A percentile compares a stretch with the other conserved stretches of the same genome.
These are phyloP conservation scores for Deilephila porcellus DNA, from an alignment of 2,888 invertebrate species.

Conservation along the genomic window DNA sequence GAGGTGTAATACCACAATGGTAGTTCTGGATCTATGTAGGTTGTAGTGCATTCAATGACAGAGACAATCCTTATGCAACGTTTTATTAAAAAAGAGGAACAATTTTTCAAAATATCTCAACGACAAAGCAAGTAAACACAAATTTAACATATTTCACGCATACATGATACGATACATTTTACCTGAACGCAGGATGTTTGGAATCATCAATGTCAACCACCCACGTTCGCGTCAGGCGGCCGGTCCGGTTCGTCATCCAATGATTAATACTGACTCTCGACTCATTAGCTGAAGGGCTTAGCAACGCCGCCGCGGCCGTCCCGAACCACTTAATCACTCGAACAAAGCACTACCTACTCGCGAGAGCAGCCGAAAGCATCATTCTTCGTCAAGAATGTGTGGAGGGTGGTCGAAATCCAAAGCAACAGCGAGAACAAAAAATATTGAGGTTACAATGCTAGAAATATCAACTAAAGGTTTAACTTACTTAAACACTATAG, in stretches of 20 bases:
- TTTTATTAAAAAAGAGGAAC: too few relatives aligned
- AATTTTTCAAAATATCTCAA: too few relatives aligned
- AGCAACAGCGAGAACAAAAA: conserved; percentile 38
- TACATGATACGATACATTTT: conserved; percentile 30
- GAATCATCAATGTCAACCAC: conserved; percentile 60
- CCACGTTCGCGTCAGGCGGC: conserved; percentile 69
- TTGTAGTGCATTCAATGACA: too few relatives aligned
- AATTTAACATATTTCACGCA: not conserved
- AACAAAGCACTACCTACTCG: conserved; percentile 84
- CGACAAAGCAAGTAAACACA: not conserved
- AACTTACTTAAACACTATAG: not conserved
- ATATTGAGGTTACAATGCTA: not conserved
- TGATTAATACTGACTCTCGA: conserved; percentile 82
- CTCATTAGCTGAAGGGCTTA: conserved; percentile 85
- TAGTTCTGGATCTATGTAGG: too few relatives aligned
- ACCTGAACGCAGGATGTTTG: conserved; percentile 52
- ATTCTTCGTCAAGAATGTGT: conserved; percentile 84
- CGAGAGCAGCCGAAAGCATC: conserved; percentile 82
- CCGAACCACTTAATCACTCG: conserved; percentile 82
- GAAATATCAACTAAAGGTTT: not conserved
- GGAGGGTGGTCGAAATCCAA: conserved; percentile 51
- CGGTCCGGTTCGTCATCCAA: conserved; percentile 75
- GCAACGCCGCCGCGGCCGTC: conserved; percentile 66
- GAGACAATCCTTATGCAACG: too few relatives aligned
- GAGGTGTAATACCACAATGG: too few relatives aligned